Percentiles rank a stretch among this genome's conserved stretches.
Conservation (phyloP, 1,140 invertebrate genomes). For the Meteorus sp. region DNA sequence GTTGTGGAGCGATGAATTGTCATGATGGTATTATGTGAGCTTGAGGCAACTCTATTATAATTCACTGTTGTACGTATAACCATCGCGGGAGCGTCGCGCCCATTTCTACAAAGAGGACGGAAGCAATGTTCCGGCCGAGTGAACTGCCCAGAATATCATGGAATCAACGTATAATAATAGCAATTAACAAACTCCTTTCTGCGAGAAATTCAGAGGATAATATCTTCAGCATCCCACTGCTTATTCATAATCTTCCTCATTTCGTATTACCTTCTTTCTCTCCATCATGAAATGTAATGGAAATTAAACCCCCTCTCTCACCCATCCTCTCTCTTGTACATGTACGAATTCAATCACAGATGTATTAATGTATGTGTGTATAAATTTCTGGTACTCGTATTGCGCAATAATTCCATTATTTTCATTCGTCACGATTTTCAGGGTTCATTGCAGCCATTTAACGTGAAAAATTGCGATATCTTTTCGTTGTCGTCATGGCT, state of each 20-base stretch:
- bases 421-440: slow-evolving; percentile 20
- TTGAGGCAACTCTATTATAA: neutral
- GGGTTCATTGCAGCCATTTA: slow-evolving; percentile 14
- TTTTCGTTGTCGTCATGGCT: too few relatives aligned
- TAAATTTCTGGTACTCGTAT: neutral
- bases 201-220: slow-evolving; percentile 10
- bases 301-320: too few relatives aligned
- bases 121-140: slow-evolving; percentile 26
- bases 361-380: too few relatives aligned
- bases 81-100: slow-evolving; percentile 14
- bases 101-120: slow-evolving; percentile 26
- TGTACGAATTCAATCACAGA: too few relatives aligned
- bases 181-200: slow-evolving; percentile 19
- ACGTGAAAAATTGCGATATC: slow-evolving; percentile 5
- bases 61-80: neutral
- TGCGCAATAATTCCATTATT: slow-evolving; percentile 21
- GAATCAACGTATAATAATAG: slow-evolving; percentile 26
- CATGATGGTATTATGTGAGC: neutral
- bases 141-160: slow-evolving; percentile 12
- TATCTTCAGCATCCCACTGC: slow-evolving; percentile 6
- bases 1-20: neutral
- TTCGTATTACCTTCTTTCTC: too few relatives aligned
- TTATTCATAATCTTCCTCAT: too few relatives aligned
- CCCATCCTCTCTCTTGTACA: too few relatives aligned
- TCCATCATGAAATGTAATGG: too few relatives aligned